These are phyloP conservation scores for Poecilia latipinna DNA, from an alignment of 2,113 vertebrate genomes.

Conservation along the genomic window DNA sequence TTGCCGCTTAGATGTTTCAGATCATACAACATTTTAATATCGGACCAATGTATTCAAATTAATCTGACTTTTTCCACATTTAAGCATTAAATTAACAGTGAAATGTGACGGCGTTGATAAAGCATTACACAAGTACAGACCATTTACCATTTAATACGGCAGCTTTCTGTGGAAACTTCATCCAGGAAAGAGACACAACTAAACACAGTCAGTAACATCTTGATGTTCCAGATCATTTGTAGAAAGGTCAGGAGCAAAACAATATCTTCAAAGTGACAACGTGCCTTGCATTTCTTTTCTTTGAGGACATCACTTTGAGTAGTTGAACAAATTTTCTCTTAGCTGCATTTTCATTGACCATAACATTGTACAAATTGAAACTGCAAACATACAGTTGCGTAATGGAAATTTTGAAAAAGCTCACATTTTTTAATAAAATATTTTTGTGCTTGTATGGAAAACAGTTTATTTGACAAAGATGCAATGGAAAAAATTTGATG, in stretches of 20 bases:
- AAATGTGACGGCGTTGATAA: no score
- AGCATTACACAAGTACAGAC: no score
- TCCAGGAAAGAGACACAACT: not conserved
- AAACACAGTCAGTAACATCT: not conserved
- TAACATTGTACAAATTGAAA: no score
- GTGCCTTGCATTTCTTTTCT: constrained; percentile 2
- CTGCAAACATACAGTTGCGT: no score
- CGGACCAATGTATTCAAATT: no score
- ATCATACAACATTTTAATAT: not conserved
- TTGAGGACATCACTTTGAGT: not conserved
- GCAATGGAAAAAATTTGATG: no score
- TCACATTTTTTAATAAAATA: no score
- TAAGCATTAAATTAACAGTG: not conserved
- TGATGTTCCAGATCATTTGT: not conserved
- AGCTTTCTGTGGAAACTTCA: no score
- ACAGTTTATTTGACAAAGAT: no score
- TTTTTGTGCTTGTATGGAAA: no score
- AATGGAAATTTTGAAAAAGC: no score
- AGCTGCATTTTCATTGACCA: not conserved
- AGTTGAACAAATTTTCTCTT: not conserved
- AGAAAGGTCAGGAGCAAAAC: not conserved
- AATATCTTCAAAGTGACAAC: not conserved
- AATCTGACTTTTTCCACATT: not conserved
- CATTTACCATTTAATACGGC: no score
- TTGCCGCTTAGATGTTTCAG: not conserved